Percentiles rank a stretch among this genome's conserved stretches.
Evolutionary conservation across 2,888 invertebrate genomes (phyloP).

Genomic region (Epicampocera succincta): DNA sequence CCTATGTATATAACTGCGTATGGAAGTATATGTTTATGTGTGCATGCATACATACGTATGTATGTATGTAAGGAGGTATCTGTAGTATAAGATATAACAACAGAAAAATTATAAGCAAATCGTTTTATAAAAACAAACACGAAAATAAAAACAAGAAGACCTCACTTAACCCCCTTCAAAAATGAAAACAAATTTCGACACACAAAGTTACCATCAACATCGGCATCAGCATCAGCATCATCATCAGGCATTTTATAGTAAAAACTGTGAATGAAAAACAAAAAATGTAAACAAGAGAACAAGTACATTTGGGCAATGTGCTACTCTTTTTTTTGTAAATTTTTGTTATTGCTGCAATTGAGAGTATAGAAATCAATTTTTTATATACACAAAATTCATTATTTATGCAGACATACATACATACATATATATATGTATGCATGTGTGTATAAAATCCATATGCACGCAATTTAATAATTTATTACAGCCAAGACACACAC

Average conservation of each 20-base stretch:
- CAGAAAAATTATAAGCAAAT: slow-evolving; percentile 54
- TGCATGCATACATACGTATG: no score
- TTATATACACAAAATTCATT: no score
- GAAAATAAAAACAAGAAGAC: slow-evolving; percentile 67
- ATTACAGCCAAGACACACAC: no score
- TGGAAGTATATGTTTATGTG: slow-evolving; percentile 15
- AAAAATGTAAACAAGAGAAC: slow-evolving; percentile 56
- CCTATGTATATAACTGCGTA: no score
- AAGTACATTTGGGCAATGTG: slow-evolving; percentile 17
- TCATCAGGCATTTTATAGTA: slow-evolving; percentile 50
- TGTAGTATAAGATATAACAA: neutral
- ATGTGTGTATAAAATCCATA: no score
- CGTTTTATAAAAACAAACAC: slow-evolving; percentile 57
- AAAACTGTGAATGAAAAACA: slow-evolving; percentile 58
- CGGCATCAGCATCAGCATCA: slow-evolving; percentile 30
- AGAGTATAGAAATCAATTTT: no score
- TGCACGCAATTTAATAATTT: no score
- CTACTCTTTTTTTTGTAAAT: neutral
- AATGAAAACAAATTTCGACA: slow-evolving; percentile 26
- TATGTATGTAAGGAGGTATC: no score
- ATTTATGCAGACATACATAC: no score
- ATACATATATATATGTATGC: no score
- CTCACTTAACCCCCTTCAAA: slow-evolving; percentile 70
- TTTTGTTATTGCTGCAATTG: no score
- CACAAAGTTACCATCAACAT: neutral